Evolutionary conservation across 2,113 vertebrate species (phyloP).

Genomic region (Albula glossodonta): DNA sequence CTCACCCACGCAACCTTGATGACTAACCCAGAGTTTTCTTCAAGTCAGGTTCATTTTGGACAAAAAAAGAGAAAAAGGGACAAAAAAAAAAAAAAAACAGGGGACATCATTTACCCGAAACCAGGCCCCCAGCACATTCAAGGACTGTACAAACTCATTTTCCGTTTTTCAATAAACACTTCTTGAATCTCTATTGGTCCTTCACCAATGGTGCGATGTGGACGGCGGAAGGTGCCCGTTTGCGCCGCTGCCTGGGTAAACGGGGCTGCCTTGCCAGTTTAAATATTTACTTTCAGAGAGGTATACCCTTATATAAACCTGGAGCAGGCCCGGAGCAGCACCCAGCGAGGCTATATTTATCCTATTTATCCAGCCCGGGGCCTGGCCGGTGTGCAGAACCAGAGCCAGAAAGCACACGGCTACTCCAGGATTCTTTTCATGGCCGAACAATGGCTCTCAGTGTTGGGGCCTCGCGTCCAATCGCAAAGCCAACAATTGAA

Average conservation of each 20-base stretch:
- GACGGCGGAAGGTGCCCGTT: conserved; percentile 16
- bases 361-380: conserved; percentile 30
- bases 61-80: not conserved
- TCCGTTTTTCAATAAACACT: conserved; percentile 16
- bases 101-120: not conserved
- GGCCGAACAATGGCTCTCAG: conserved; percentile 4
- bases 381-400: not conserved
- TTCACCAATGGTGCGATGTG: not conserved
- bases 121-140: not conserved
- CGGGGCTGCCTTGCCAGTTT: conserved; percentile 24
- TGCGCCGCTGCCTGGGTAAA: conserved; percentile 21
- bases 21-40: conserved; percentile 22
- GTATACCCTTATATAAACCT: conserved; percentile 35
- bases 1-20: conserved; percentile 11
- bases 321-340: not conserved
- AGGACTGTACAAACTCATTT: conserved; percentile 8
- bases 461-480: not conserved
- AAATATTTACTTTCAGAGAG: conserved; percentile 41
- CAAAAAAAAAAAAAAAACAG: not conserved
- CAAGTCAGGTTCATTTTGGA: conserved; percentile 10
- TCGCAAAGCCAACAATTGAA: conserved; percentile 4
- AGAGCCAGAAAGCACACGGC: not conserved
- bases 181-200: conserved; percentile 19
- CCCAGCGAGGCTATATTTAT: conserved; percentile 34
- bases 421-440: not conserved